Evolutionary conservation across 2,113 vertebrate species (phyloP), one percentile per base, ranked within the genome.

Genomic region (Solenodon paradoxus): DNA sequence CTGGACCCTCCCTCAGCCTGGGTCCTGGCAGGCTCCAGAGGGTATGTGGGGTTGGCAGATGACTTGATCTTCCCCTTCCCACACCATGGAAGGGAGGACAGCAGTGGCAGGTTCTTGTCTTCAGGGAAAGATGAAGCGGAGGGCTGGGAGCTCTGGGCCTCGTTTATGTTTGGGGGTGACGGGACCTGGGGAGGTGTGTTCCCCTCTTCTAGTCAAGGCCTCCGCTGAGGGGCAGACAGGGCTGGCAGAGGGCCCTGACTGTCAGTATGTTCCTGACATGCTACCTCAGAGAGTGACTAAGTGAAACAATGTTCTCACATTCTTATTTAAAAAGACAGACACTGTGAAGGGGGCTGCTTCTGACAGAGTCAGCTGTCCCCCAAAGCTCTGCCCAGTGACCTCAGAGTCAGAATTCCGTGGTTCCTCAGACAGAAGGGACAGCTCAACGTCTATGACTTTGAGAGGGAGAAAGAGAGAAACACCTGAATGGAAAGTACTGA

Each of bases 31-130:
- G 71, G 42, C 83, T 66, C 40, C 40, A 4, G 15, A 20, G 40
- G 7, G 9, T 26, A 35, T 5, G 1, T 30, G 6, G 17, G 4
- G 24, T 1, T 7, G 11, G 19, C 3, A 8, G 26, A n/a, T 22
- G 59, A 55, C 45, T 30, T n/a, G 1, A 1, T 9, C 78, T 55
- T 45, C 28, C 63, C n/a, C 49, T 22, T 24, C 71, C 35, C 63
- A 3, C 1, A 15, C 8, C 2, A 15, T 0, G 3, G 47, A 51
- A 19, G 28, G 20, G 61, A 90, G 40, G 42, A 81, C 68, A 72
- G 57, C 15, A 45, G 11, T 0, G 9, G 32, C 6, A 0, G 9
- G 12, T 24, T 38, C 55, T 42, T 72, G 49, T 61, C 35, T 84
- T 87, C 68, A 84, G 16, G 57, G 42, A 66, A 63, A 0, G 35